Conservation (phyloP, 2,888 invertebrate genomes). For the Zaprionus lineosus region DNA sequence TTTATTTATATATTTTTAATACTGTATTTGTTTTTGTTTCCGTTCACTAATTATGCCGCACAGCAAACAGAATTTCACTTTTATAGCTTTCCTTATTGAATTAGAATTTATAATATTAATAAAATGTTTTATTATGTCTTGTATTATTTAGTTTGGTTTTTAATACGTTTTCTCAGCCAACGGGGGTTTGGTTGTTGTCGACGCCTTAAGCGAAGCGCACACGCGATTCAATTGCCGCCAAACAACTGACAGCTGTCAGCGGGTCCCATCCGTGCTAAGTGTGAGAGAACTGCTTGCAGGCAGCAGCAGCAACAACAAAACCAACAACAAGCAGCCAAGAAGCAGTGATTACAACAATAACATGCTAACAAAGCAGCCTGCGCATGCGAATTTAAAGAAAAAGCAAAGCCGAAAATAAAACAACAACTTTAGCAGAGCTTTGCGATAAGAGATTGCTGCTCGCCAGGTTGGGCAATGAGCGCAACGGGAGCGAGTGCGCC, state of each 20-base stretch:
- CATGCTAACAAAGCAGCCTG: constrained; percentile 43
- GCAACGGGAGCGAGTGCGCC: constrained; percentile 8
- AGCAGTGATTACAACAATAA: constrained; percentile 14
- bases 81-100: constrained; percentile 6
- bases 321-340: constrained; percentile 12
- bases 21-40: constrained; percentile 22
- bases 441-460: constrained; percentile 23
- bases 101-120: neutral
- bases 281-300: constrained; percentile 10
- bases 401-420: neutral
- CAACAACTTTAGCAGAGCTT: constrained; percentile 9
- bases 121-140: constrained; percentile 19
- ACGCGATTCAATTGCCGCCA: constrained; percentile 70
- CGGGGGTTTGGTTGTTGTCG: constrained; percentile 39
- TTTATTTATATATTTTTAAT: constrained; percentile 52
- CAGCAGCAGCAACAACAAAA: constrained; percentile 18
- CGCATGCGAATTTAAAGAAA: constrained; percentile 61
- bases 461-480: no score
- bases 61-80: constrained; percentile 15
- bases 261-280: constrained; percentile 30
- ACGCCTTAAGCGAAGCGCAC: constrained; percentile 60
- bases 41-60: constrained; percentile 21
- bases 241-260: constrained; percentile 57
- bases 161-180: constrained; percentile 12
- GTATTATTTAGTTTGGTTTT: constrained; percentile 12